Conservation (phyloP, 2,888 invertebrate genomes). For the Diploptera punctata region DNA sequence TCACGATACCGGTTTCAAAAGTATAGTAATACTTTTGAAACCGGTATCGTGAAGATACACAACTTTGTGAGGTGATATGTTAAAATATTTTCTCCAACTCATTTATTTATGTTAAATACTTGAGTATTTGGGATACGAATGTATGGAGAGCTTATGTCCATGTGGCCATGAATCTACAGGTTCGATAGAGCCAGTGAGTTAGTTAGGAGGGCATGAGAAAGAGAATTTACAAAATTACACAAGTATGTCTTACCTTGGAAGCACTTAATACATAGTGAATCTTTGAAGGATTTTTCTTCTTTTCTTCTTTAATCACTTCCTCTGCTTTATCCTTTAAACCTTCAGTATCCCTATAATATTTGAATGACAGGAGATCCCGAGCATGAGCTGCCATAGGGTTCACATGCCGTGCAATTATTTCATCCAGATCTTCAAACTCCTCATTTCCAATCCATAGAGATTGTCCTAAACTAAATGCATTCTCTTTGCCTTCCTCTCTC, state of each 20-base stretch:
- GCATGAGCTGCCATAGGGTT: constrained; percentile 96
- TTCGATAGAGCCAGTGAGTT: too few relatives aligned
- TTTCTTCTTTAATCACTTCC: constrained; percentile 86
- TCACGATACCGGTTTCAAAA: too few relatives aligned
- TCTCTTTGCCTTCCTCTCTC: constrained; percentile 94
- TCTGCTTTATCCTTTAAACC: constrained; percentile 89
- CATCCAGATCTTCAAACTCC: constrained; percentile 98
- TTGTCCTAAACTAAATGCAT: constrained; percentile 92
- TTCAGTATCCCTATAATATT: constrained; percentile 82
- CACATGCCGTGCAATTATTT: constrained; percentile 96
- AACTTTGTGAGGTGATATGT: too few relatives aligned
- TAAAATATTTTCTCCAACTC: too few relatives aligned
- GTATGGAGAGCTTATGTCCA: too few relatives aligned
- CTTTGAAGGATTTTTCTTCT: constrained; percentile 83
- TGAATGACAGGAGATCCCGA: constrained; percentile 88
- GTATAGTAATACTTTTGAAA: too few relatives aligned
- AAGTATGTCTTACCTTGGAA: constrained; percentile 66
- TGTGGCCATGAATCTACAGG: too few relatives aligned
- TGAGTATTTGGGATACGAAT: too few relatives aligned
- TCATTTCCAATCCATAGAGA: constrained; percentile 87
- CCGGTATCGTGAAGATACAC: too few relatives aligned
- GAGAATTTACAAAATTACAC: too few relatives aligned
- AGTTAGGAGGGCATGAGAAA: too few relatives aligned
- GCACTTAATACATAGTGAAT: constrained; percentile 90
- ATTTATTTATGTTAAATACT: too few relatives aligned